phyloP scores from a whole-genome alignment of 2,888 invertebrate species.

The Saturnia pavonia region DNA sequence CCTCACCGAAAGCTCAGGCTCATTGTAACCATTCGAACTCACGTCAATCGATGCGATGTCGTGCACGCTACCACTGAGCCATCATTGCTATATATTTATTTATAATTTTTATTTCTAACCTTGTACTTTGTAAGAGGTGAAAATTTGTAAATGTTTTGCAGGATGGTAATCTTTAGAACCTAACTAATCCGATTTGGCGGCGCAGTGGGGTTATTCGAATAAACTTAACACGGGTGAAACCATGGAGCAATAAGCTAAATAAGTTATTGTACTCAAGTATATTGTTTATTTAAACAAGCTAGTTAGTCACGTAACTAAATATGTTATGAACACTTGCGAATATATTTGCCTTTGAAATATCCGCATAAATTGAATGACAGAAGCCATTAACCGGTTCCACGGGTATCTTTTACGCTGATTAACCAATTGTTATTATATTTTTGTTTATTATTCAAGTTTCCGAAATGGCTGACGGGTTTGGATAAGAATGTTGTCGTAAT shows the following conservation, averaged over 20 bases:
- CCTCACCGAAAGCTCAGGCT: too few relatives aligned
- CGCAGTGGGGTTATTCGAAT: too few relatives aligned
- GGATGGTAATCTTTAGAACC: too few relatives aligned
- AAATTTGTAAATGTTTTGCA: too few relatives aligned
- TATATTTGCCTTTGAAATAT: conserved; percentile 1
- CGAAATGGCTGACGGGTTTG: not conserved
- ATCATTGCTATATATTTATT: too few relatives aligned
- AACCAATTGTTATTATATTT: not conserved
- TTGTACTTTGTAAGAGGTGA: too few relatives aligned
- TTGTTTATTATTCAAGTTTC: not conserved
- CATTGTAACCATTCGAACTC: too few relatives aligned
- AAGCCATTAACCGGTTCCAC: conserved; percentile 2
- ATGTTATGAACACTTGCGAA: not conserved
- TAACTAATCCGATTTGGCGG: too few relatives aligned
- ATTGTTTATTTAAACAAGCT: not conserved
- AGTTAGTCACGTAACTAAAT: not conserved
- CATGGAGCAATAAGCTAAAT: not conserved
- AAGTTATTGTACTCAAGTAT: not conserved
- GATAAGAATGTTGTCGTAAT: not conserved
- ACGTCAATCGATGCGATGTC: too few relatives aligned
- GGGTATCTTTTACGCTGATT: conserved; percentile 1
- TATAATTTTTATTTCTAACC: too few relatives aligned
- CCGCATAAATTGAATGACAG: not conserved
- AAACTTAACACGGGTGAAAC: too few relatives aligned
- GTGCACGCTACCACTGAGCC: too few relatives aligned